Evolutionary conservation across 1,140 invertebrate genomes (phyloP), one percentile per base, ranked within the genome.

Genomic region (Heliconius congener): DNA sequence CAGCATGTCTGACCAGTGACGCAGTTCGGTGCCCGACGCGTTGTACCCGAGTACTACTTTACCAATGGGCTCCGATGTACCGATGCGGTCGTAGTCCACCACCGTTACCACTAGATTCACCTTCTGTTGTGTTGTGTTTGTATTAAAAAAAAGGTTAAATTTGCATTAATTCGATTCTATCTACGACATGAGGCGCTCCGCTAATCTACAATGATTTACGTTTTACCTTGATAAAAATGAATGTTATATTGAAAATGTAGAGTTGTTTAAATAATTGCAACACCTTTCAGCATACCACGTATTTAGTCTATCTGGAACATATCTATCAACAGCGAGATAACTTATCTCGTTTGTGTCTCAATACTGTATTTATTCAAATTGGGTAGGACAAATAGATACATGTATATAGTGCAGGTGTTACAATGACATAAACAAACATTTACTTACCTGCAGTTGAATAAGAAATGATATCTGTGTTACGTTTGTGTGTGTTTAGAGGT

Each of bases 1-100:
- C 94, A 99, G 95, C 98, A 99, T 99, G 95, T 99, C 99, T 77
- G 99, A 99, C 99, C 99, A 99, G 95, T 99, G 99, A 86, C 99
- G 97, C 73, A 99, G 95, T 94, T 99, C 99, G 30, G 99, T 99
- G 78, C 99, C 99, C 82, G 97, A 98, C 85, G 99, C 98, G 95
- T 99, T 99, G 95, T 99, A 99, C 71, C 99, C 99, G 83, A 99
- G 96, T 78, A 99, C 96, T 81, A 98, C 98, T 95, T 99, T 98
- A 82, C 99, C 99, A 92, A 99, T 99, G 27, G 99, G 99, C 95
- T 99, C 99, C 84, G 99, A 99, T 71, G 99, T 99, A 72, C 99
- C 99, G 94, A 99, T 99, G 94, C 99, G 98, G 96, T 99, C 99
- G 95, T 99, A 99, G 95, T 99, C 99, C 91, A 99, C 99, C 85